Evolutionary conservation across 1,140 invertebrate species (phyloP), one percentile per base, ranked within the genome.

Genomic region (Drosophila quadrilineata): DNA sequence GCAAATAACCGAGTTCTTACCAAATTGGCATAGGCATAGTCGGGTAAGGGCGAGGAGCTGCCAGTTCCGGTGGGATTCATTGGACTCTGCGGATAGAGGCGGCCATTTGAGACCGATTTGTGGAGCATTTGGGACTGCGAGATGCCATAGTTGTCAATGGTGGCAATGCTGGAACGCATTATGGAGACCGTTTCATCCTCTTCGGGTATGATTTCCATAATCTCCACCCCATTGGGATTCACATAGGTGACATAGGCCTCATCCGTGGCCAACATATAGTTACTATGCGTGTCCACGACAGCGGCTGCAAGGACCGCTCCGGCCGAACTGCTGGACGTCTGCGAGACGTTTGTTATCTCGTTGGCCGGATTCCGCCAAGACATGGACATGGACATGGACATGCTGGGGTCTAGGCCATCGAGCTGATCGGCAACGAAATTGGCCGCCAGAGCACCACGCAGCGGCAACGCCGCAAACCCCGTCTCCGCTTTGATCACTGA

Each of bases 141-240:
- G 12, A 87, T 69, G 22, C 62, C 75, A 14, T 82, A 88, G 28
- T 89, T 89, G 35, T 89, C 85, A 6, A 89, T 89, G 14, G 88
- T 89, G 4, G 82, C 85, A 38, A 71, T 85, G 45, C 88, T 89
- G 3, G 88, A 87, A 6, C 88, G 74, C 68, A 89, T 77, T 19
- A 87, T 76, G 24, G 88, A 89, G 17, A 87, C 60, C 10, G 68
- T 89, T 31, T 89, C 88, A 33, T 89, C 88, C 64, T 89, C 88
- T 57, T 89, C 88, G 29, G 88, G 88, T 50, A 89, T 89, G 6
- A 89, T 89, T 46, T 89, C 88, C 88, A 89, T 89, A 6, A 89
- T 89, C 48, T 89, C 88, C 8, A 89, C 88, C 6, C 88, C 88
- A 54, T 89, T 88, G n/a, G 88, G 86, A 73, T 89, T 89, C 12